phyloP scores from a whole-genome alignment of 1,140 invertebrate species.

The Teleogryllus occipitalis region DNA sequence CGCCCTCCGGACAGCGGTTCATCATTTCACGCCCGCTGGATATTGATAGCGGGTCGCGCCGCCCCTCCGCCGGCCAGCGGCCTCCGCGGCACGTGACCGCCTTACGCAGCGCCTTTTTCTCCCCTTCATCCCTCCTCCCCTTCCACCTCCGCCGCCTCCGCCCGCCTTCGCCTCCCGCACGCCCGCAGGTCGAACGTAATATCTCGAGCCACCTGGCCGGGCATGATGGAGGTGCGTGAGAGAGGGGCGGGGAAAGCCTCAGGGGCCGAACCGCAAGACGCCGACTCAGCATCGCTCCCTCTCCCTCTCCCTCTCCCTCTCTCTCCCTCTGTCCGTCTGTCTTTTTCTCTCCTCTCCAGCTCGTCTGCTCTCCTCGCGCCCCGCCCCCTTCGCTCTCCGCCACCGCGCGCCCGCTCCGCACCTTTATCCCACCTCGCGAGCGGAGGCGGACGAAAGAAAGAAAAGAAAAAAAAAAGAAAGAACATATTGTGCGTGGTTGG shows the following conservation, averaged over 20 bases:
- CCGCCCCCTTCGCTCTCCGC: neutral
- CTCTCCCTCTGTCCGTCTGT: too few relatives aligned
- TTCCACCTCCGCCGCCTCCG: too few relatives aligned
- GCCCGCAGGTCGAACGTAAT: neutral
- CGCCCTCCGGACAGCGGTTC: neutral
- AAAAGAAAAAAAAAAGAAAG: neutral
- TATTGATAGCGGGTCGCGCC: neutral
- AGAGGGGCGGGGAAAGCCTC: neutral
- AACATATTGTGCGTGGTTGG: slow-evolving; percentile 3
- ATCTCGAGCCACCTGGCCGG: slow-evolving; percentile 2
- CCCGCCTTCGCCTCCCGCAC: neutral
- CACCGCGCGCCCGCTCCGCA: neutral
- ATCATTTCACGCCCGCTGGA: neutral
- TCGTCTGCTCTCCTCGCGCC: neutral
- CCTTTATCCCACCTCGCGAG: slow-evolving; percentile 2
- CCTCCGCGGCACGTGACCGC: neutral
- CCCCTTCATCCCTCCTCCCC: neutral
- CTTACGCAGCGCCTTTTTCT: neutral
- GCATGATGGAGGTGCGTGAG: neutral
- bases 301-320: neutral
- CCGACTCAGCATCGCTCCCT: neutral
- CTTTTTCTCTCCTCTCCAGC: neutral
- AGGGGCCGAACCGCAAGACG: neutral
- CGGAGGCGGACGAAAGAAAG: neutral
- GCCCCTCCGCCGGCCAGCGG: neutral